Evolutionary conservation across 2,797 vertebrate genomes (phyloP).

Genomic region (Erethizon dorsatum): DNA sequence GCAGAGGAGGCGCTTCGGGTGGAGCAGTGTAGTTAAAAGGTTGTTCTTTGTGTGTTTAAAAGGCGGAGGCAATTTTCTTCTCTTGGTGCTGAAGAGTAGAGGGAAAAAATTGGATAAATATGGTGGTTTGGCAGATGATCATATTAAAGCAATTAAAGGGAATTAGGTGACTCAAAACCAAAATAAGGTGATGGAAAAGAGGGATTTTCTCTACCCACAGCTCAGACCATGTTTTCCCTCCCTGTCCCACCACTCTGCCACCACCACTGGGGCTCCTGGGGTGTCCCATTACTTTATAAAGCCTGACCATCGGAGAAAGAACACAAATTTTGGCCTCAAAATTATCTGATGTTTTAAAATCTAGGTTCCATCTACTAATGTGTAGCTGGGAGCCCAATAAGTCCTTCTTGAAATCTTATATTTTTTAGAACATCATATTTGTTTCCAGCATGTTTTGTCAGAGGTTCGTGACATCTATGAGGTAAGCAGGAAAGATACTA

Average conservation of each 20-base stretch:
- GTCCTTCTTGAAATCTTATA: not conserved
- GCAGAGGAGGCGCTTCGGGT: conserved; percentile 65
- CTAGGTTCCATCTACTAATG: not conserved
- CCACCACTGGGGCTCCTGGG: not conserved
- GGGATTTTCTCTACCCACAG: conserved; percentile 13
- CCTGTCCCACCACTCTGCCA: not conserved
- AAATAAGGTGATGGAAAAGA: conserved; percentile 4
- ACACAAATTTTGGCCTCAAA: not conserved
- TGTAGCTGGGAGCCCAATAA: not conserved
- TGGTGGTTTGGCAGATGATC: conserved; percentile 46
- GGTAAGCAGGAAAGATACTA: conserved; percentile 3
- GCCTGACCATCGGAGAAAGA: not conserved
- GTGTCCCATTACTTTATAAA: not conserved
- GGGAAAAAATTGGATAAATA: not conserved
- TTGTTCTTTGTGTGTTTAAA: conserved; percentile 54
- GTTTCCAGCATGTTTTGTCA: not conserved
- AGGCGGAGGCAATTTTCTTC: conserved; percentile 53
- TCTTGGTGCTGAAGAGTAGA: not conserved
- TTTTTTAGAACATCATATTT: conserved; percentile 39
- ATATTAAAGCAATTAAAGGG: conserved; percentile 45
- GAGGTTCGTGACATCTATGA: not conserved
- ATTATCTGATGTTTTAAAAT: conserved; percentile 10
- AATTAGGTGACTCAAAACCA: conserved; percentile 45
- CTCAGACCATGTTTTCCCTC: not conserved
- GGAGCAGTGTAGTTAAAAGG: conserved; percentile 55